Percentiles rank a stretch among this genome's conserved stretches.
Conservation (phyloP, 2,797 vertebrate species). For the Notolepis coatsorum region DNA sequence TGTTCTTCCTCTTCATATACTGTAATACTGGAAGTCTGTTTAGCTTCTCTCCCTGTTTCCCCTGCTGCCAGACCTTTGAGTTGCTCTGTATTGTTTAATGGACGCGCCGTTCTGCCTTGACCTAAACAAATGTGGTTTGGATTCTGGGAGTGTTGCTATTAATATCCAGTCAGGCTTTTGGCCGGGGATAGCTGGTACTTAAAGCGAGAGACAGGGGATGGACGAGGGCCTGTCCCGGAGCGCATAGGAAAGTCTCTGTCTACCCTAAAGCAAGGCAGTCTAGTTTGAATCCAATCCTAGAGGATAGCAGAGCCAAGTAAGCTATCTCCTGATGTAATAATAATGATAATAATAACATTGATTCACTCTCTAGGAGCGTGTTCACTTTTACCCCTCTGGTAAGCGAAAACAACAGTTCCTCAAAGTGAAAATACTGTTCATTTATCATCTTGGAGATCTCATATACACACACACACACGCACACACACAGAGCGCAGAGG, state of each 20-base stretch:
- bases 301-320: conserved; percentile 25
- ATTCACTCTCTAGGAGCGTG: conserved; percentile 19
- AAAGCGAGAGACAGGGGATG: conserved; percentile 64
- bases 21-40: conserved; percentile 49
- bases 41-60: conserved; percentile 54
- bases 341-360: neutral
- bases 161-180: conserved; percentile 76
- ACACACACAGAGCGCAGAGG: conserved; percentile 18
- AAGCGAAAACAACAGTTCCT: conserved; percentile 7
- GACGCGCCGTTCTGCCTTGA: conserved; percentile 65
- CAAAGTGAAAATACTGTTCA: neutral
- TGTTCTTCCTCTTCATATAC: conserved; percentile 8
- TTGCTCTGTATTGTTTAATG: conserved; percentile 66
- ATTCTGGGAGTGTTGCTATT: conserved; percentile 75
- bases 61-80: conserved; percentile 45
- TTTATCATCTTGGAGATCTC: conserved; percentile 23
- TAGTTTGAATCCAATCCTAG: conserved; percentile 50
- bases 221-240: conserved; percentile 61
- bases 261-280: conserved; percentile 30
- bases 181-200: conserved; percentile 76
- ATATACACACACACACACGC: conserved; percentile 25
- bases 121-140: conserved; percentile 78
- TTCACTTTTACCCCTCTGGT: neutral
- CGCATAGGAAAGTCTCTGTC: conserved; percentile 52
- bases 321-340: conserved; percentile 40